A percentile compares a stretch with the other conserved stretches of the same genome.
These are phyloP conservation scores for Diacarnus erythraeanus DNA, from an alignment of 37 sponge, comb jelly and placozoan species.

Conservation along the genomic window DNA sequence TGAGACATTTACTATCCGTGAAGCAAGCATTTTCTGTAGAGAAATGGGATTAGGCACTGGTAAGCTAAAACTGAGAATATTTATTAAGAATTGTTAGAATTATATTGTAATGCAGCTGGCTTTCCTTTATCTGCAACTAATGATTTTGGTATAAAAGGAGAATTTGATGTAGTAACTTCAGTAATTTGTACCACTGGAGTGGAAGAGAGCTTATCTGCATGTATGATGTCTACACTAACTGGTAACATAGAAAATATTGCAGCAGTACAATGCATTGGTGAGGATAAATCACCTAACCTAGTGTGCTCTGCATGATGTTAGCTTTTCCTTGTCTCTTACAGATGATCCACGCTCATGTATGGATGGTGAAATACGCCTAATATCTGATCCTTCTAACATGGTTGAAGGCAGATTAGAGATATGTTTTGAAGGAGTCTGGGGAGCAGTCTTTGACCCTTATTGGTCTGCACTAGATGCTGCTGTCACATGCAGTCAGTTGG, in stretches of 20 bases:
- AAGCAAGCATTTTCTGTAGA: constrained; percentile 32
- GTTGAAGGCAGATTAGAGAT: constrained; percentile 21
- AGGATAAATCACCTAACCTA: too few species aligned
- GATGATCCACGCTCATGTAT: background rate
- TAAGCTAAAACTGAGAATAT: background rate
- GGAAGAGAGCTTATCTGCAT: background rate
- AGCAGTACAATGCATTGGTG: background rate
- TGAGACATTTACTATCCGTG: background rate
- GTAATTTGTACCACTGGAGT: background rate
- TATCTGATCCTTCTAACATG: background rate
- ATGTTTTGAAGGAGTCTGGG: constrained; percentile 20
- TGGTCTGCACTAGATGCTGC: background rate
- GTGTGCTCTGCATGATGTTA: too few species aligned
- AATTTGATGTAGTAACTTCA: background rate
- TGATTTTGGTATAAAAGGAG: background rate
- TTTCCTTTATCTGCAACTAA: background rate
- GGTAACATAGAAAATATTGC: background rate
- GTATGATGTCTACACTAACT: background rate
- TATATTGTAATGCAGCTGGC: too few species aligned
- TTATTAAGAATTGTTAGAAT: too few species aligned
- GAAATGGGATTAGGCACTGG: constrained; percentile 28
- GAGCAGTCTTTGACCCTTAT: background rate
- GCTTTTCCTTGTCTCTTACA: too few species aligned
- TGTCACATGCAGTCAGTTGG: constrained; percentile 3
- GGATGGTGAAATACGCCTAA: background rate